phyloP scores from a whole-genome alignment of 2,797 vertebrate species.

The Syndactyla subalaris region DNA sequence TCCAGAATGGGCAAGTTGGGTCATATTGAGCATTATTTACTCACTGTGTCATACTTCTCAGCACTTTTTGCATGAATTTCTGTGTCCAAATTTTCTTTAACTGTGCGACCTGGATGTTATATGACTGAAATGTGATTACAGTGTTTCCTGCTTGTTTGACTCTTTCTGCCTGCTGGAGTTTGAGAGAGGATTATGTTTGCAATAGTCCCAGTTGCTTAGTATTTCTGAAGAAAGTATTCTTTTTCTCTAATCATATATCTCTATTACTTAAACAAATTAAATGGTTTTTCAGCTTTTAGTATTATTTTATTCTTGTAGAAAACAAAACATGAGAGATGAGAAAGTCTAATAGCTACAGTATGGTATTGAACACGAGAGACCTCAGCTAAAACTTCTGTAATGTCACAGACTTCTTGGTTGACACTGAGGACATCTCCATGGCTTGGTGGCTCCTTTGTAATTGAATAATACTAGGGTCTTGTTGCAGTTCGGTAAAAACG shows the following conservation, averaged over 20 bases:
- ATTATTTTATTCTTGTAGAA: background rate
- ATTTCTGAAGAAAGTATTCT: background rate
- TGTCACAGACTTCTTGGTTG: background rate
- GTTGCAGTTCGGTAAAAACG: background rate
- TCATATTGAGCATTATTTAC: background rate
- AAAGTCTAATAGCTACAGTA: background rate
- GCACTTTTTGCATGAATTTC: background rate
- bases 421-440: background rate
- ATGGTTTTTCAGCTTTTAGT: background rate
- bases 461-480: background rate
- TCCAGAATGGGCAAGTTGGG: background rate
- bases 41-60: rapidly evolving
- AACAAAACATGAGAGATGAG: background rate
- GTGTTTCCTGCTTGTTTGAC: background rate
- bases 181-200: background rate
- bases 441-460: background rate
- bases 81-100: background rate
- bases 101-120: background rate
- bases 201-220: background rate
- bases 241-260: background rate
- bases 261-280: background rate
- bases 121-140: background rate
- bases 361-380: background rate
- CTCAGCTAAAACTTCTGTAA: background rate
- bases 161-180: background rate